Evolutionary conservation across 2,113 vertebrate species (phyloP).

Genomic region (Hippocampus abdominalis): DNA sequence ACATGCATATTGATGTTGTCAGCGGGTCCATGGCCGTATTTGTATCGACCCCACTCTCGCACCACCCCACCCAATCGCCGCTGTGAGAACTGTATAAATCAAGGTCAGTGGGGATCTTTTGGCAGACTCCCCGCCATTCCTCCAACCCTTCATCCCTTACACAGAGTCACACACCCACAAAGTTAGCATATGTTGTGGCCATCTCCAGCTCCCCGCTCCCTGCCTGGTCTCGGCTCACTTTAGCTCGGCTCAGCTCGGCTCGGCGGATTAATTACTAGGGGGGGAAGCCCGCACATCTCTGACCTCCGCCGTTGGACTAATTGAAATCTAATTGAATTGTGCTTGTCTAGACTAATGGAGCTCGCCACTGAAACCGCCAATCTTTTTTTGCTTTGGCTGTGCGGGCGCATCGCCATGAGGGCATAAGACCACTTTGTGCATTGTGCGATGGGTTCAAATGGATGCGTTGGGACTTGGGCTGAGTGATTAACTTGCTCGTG

Average conservation of each 20-base stretch:
- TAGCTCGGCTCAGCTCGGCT: conserved; percentile 57
- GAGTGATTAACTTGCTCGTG: background rate
- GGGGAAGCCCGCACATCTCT: conserved; percentile 67
- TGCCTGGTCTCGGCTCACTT: conserved; percentile 49
- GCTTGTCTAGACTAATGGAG: conserved; percentile 79
- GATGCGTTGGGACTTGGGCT: conserved; percentile 6
- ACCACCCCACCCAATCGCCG: conserved; percentile 5
- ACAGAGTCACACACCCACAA: background rate
- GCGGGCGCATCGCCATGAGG: conserved; percentile 32
- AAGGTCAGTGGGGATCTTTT: conserved; percentile 71
- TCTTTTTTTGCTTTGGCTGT: conserved; percentile 60
- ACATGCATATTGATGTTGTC: background rate
- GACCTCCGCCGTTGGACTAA: conserved; percentile 74
- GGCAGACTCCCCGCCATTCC: conserved; percentile 25
- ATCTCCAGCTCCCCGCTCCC: conserved; percentile 32
- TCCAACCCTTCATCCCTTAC: conserved; percentile 10
- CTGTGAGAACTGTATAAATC: conserved; percentile 52
- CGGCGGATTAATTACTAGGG: conserved; percentile 72
- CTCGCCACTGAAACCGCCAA: conserved; percentile 67
- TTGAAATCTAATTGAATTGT: conserved; percentile 80
- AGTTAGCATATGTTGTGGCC: conserved; percentile 30
- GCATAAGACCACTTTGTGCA: background rate
- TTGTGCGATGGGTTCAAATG: conserved; percentile 16
- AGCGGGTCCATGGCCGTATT: too few species aligned
- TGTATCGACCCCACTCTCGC: background rate